Percentiles rank a stretch among this genome's conserved stretches.
Evolutionary conservation across 2,888 invertebrate species (phyloP).

Genomic region (Drosophila paranaensis): DNA sequence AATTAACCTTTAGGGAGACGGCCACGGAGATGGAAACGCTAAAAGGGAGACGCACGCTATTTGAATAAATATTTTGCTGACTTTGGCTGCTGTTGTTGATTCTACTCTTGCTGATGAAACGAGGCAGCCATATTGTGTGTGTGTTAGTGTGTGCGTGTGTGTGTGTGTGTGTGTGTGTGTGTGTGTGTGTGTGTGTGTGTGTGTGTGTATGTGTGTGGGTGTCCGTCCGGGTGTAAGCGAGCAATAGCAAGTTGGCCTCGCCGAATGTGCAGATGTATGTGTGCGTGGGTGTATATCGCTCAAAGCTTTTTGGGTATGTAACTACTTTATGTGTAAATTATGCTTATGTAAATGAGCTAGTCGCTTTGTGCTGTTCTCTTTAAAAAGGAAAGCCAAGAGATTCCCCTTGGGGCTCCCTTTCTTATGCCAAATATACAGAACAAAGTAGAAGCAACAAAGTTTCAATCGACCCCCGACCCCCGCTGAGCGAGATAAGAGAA

Average conservation of each 20-base stretch:
- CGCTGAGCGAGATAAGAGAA: constrained; percentile 54
- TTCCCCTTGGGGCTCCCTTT: constrained; percentile 39
- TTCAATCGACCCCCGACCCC: constrained; percentile 53
- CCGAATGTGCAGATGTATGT: constrained; percentile 7
- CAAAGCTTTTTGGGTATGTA: constrained; percentile 57
- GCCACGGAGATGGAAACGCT: constrained; percentile 14
- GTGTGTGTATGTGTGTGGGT: constrained; percentile 17
- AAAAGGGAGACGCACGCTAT: constrained; percentile 68
- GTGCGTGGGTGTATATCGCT: constrained; percentile 33
- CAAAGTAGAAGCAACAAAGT: constrained; percentile 61
- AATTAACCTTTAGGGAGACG: constrained; percentile 80
- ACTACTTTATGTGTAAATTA: constrained; percentile 81
- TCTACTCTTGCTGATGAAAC: constrained; percentile 24
- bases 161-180: constrained; percentile 18
- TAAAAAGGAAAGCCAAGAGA: constrained; percentile 31
- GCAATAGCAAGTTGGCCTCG: constrained; percentile 23
- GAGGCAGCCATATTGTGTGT: constrained; percentile 27
- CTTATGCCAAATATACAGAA: constrained; percentile 18
- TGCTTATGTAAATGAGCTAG: constrained; percentile 80
- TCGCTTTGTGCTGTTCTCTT: constrained; percentile 47
- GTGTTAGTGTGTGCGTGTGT: constrained; percentile 19
- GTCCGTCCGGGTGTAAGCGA: constrained; percentile 32
- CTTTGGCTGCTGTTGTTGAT: constrained; percentile 61
- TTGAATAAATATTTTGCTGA: constrained; percentile 83
- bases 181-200: constrained; percentile 18